Evolutionary conservation across 2,797 vertebrate genomes (phyloP).

Genomic region (Schizopygopsis pylzovi): DNA sequence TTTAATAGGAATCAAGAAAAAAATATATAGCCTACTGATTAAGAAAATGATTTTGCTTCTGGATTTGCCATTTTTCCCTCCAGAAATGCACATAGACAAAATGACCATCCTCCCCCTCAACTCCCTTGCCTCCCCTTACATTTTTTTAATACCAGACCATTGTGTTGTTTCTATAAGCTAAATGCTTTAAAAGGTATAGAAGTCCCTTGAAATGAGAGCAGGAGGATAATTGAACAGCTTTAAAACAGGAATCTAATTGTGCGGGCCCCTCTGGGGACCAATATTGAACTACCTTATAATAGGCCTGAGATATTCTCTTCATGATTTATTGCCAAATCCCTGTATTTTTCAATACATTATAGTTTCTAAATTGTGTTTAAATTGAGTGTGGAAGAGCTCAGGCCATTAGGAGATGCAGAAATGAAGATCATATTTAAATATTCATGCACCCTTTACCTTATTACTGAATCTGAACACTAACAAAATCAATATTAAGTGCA

Average conservation of each 20-base stretch:
- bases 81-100: constrained; percentile 20
- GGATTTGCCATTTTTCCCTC: neutral
- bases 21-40: neutral
- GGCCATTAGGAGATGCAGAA: constrained; percentile 99
- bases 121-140: constrained; percentile 9
- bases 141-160: constrained; percentile 44
- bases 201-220: constrained; percentile 93
- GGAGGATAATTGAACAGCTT: constrained; percentile 98
- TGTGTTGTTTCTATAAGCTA: constrained; percentile 71
- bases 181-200: constrained; percentile 66
- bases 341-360: constrained; percentile 99
- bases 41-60: neutral
- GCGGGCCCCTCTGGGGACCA: constrained; percentile 87
- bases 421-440: constrained; percentile 99
- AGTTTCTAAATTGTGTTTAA: constrained; percentile 99
- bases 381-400: constrained; percentile 99
- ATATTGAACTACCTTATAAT: constrained; percentile 98
- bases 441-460: constrained; percentile 99
- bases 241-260: constrained; percentile 99
- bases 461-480: constrained; percentile 99
- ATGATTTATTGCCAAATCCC: constrained; percentile 99
- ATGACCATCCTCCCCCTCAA: neutral
- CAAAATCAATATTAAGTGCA: constrained; percentile 99
- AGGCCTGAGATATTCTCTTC: constrained; percentile 92
- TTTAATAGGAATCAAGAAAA: neutral